Base-by-base conservation (phyloP, 2,797 vertebrate species). In the Sebastes hubbsi region DNA sequence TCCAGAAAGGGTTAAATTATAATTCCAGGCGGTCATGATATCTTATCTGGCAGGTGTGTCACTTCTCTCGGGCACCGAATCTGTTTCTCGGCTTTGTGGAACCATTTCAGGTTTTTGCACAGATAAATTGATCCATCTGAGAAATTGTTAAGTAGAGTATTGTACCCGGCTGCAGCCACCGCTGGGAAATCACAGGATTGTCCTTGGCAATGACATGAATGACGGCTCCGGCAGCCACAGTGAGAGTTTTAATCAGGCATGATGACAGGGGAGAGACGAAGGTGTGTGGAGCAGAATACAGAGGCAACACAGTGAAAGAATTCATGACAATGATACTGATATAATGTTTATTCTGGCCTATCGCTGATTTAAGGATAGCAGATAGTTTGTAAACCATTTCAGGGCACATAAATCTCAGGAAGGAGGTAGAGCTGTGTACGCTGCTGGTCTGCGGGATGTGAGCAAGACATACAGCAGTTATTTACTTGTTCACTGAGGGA, bases 141-240 rank as follows among this genome's bases (percentile, higher is more conserved):
- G 82, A 87, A 89, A 89, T 87, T 87, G 86, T 91, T 89, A 87
- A 87, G 81, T 80, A 84, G 87, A 91, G 85, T 82, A 83, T 89
- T 86, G 86, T 92, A 85, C 87, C 83, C 24, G 59, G 82, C 74
- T 86, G 76, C 83, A 87, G 82, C 85, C 83, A 82, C 91, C 85
- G 52, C 49, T 83, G 92, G 93, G 94, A 94, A 94, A 94, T 94
- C 91, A 93, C 67, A 69, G 85, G 76, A 90, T 92, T 88, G 87
- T 92, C 91, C 88, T 88, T 86, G 25, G 78, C 83, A 85, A 88
- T 89, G 91, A 93, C 86, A 89, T 93, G 86, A 93, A 91, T 89
- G 92, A 90, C 85, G 78, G 82, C 90, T 87, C 75, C 36, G 14
- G 86, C 84, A 88, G 88, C 79, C 78, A 80, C 79, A 72, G 60